Conservation (phyloP, 2,113 vertebrate genomes). For the Hydrolagus affinis region DNA sequence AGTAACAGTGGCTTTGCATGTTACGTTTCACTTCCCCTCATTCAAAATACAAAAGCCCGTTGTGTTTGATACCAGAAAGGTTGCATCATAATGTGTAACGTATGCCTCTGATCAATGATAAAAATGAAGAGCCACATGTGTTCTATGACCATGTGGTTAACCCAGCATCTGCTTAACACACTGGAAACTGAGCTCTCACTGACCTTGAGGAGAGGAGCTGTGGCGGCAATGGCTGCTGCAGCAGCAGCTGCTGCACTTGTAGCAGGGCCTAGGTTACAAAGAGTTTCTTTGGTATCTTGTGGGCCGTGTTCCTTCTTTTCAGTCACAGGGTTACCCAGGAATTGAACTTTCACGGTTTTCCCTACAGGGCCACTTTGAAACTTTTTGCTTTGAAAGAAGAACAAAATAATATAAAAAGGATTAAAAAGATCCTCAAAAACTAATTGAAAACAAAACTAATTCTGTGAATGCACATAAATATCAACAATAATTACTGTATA, state of each 20-base stretch:
- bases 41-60: too few species aligned
- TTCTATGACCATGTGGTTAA: neutral
- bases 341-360: slow-evolving; percentile 69
- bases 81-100: neutral
- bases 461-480: neutral
- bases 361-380: slow-evolving; percentile 50
- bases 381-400: neutral
- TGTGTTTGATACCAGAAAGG: neutral
- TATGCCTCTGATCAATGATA: neutral
- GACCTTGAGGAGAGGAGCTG: slow-evolving; percentile 71
- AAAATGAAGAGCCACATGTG: neutral
- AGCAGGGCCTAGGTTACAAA: slow-evolving; percentile 46
- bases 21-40: too few species aligned
- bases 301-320: slow-evolving; percentile 36
- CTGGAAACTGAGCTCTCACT: neutral
- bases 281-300: slow-evolving; percentile 32
- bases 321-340: slow-evolving; percentile 46
- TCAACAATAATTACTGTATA: neutral
- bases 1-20: too few species aligned
- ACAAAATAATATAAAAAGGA: neutral
- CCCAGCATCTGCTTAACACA: neutral
- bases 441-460: neutral
- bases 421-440: neutral
- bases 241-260: slow-evolving; percentile 61
- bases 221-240: slow-evolving; percentile 64